Evolutionary conservation across 2,113 vertebrate species (phyloP).

Genomic region (Colistium nudipinnis): DNA sequence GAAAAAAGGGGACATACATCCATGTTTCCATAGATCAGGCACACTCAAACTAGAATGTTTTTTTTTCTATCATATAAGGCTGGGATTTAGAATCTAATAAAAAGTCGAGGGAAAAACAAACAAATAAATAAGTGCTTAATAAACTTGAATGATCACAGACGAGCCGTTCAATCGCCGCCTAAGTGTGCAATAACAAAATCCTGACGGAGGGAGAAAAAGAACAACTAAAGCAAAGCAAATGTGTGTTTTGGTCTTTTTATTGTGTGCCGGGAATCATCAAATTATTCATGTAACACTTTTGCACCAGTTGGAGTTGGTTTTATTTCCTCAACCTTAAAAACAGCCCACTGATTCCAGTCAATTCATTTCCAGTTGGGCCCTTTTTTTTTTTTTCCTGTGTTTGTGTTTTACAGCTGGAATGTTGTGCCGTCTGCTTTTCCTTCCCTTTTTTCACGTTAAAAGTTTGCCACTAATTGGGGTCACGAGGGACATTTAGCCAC

Average conservation of each 20-base stretch:
- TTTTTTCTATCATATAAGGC: neutral
- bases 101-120: too few relatives aligned
- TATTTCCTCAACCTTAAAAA: slow-evolving; percentile 23
- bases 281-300: slow-evolving; percentile 60
- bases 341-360: slow-evolving; percentile 15
- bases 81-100: too few relatives aligned
- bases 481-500: slow-evolving; percentile 38
- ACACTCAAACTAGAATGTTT: too few relatives aligned
- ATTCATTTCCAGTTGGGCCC: slow-evolving; percentile 6
- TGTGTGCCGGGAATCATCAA: slow-evolving; percentile 52
- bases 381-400: neutral
- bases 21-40: too few relatives aligned
- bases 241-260: slow-evolving; percentile 62
- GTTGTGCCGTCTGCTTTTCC: slow-evolving; percentile 37
- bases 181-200: neutral
- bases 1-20: slow-evolving; percentile 32
- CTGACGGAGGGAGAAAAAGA: neutral
- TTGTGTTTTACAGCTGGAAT: slow-evolving; percentile 53
- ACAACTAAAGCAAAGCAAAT: slow-evolving; percentile 24
- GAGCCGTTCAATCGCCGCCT: neutral
- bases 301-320: slow-evolving; percentile 39
- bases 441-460: slow-evolving; percentile 26
- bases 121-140: too few relatives aligned
- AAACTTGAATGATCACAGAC: too few relatives aligned
- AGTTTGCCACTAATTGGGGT: slow-evolving; percentile 31